These are phyloP conservation scores for Platysternon megacephalum DNA, from an alignment of 2,113 vertebrate genomes.

Conservation along the genomic window DNA sequence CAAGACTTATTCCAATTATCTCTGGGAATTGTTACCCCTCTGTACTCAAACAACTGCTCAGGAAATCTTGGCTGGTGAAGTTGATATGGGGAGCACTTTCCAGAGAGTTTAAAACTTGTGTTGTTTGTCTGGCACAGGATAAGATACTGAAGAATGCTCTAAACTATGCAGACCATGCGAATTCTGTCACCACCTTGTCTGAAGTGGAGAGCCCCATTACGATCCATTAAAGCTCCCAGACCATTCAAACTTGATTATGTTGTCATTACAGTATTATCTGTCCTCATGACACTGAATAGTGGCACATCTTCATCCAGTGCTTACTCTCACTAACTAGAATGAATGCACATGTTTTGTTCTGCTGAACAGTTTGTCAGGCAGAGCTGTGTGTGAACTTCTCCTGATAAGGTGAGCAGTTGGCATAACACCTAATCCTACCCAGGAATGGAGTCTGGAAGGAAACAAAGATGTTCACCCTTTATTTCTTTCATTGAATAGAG, in stretches of 20 bases:
- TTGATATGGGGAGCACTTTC: not conserved
- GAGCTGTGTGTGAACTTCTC: not conserved
- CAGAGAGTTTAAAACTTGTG: not conserved
- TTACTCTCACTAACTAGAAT: rapidly evolving
- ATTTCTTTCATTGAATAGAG: conserved; percentile 39
- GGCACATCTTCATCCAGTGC: not conserved
- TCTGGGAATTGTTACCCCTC: not conserved
- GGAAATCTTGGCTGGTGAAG: not conserved
- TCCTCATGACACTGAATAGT: not conserved
- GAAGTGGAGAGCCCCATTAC: not conserved
- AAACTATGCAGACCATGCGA: not conserved
- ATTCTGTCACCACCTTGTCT: not conserved
- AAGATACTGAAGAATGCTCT: not conserved
- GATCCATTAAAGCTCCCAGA: not conserved
- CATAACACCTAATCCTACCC: not conserved
- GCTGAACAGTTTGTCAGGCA: not conserved
- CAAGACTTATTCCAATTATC: not conserved
- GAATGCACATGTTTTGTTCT: rapidly evolving
- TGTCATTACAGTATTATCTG: conserved; percentile 37
- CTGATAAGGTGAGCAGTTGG: conserved; percentile 28
- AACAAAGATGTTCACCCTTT: conserved; percentile 7
- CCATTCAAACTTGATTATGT: not conserved
- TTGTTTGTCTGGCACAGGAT: not conserved
- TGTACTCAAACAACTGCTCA: not conserved
- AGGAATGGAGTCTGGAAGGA: conserved; percentile 1